Evolutionary conservation across 2,888 invertebrate genomes (phyloP).

Genomic region (Serripes groenlandicus): DNA sequence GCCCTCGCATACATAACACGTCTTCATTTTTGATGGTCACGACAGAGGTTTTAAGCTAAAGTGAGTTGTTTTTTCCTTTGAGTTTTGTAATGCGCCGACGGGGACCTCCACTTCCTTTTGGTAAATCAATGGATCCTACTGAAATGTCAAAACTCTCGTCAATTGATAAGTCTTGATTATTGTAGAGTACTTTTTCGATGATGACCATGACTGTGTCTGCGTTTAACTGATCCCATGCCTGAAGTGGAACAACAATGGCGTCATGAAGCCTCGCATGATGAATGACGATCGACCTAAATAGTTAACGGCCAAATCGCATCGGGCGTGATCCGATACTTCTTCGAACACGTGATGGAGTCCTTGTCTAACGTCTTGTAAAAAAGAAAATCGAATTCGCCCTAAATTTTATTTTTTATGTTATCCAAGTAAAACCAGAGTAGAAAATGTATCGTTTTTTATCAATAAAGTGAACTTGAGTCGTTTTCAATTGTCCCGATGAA

Average conservation of each 20-base stretch:
- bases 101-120: slow-evolving; percentile 39
- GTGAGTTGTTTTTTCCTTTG: neutral
- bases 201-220: slow-evolving; percentile 20
- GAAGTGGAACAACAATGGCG: slow-evolving; percentile 54
- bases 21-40: neutral
- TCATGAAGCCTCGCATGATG: slow-evolving; percentile 42
- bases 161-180: slow-evolving; percentile 47
- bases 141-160: slow-evolving; percentile 42
- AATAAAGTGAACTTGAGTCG: too few relatives aligned
- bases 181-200: slow-evolving; percentile 58
- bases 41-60: neutral
- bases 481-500: too few relatives aligned
- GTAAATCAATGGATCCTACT: slow-evolving; percentile 44
- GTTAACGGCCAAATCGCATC: slow-evolving; percentile 27
- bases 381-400: too few relatives aligned
- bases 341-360: slow-evolving; percentile 38
- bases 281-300: slow-evolving; percentile 46
- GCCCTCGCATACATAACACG: slow-evolving; percentile 27
- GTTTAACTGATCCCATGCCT: slow-evolving; percentile 46
- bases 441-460: too few relatives aligned
- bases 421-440: too few relatives aligned
- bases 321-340: too few relatives aligned
- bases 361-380: slow-evolving; percentile 26
- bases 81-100: slow-evolving; percentile 17
- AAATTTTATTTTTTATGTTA: too few relatives aligned